phyloP scores from a whole-genome alignment of 2,888 invertebrate species.

The Aleiodes testaceus region DNA sequence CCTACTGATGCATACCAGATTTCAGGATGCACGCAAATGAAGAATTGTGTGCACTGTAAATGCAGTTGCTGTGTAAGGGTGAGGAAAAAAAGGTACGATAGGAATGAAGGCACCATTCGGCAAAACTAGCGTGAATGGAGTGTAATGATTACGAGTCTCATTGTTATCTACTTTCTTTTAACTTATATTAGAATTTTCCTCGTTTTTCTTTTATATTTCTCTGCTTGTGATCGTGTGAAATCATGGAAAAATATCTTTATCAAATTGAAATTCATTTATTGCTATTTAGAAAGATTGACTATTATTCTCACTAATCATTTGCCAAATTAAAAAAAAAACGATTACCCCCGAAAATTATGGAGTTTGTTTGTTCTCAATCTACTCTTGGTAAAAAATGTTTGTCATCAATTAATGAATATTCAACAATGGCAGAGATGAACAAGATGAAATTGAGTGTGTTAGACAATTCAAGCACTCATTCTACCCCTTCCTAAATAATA shows the following conservation, averaged over 20 bases:
- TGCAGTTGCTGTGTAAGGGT: constrained; percentile 50
- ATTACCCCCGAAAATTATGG: constrained; percentile 6
- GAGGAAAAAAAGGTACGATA: constrained; percentile 52
- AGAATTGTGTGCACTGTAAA: constrained; percentile 71
- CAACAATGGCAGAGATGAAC: constrained; percentile 32
- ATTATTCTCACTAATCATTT: no score
- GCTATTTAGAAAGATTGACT: no score
- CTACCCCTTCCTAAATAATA: constrained; percentile 66
- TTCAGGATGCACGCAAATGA: constrained; percentile 71
- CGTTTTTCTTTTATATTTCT: constrained; percentile 51
- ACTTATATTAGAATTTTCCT: constrained; percentile 49
- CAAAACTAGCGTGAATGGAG: constrained; percentile 67
- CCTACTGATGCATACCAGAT: constrained; percentile 52
- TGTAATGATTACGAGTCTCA: constrained; percentile 72
- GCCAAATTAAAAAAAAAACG: constrained; percentile 36
- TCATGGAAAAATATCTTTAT: no score
- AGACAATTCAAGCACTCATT: constrained; percentile 33
- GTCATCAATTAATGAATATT: constrained; percentile 30
- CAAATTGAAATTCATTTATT: no score
- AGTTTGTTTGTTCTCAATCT: constrained; percentile 9
- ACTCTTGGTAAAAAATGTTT: constrained; percentile 17
- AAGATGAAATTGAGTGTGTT: constrained; percentile 23
- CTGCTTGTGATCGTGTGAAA: background rate
- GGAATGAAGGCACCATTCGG: constrained; percentile 52
- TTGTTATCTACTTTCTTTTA: constrained; percentile 65